Evolutionary conservation across 2,888 invertebrate species (phyloP), one percentile per base, ranked within the genome.

Genomic region (Pseudoips prasinana): DNA sequence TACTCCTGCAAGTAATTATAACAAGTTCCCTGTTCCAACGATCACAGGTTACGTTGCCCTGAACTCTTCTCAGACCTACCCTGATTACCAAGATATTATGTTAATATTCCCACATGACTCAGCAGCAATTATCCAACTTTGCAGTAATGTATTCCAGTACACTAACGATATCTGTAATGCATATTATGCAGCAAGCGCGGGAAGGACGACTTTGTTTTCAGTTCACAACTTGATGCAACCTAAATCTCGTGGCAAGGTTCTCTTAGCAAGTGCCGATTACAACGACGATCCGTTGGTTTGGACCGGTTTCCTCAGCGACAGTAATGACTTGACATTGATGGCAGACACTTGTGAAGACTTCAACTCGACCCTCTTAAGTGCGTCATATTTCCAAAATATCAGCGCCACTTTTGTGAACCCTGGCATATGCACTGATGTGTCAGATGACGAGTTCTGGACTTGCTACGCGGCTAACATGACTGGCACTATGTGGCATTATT

Each of bases 1-100:
- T 1, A 10, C 30, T 14, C 7, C 32, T 7, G 5, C 27, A 0
- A 0, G 2, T 5, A 10, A 44, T 22, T 37, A 37, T 1, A 1
- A 7, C 7, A 10, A 11, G 1, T 61, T 56, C 6, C 64, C 65
- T 0, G 41, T 48, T 1, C 54, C 60, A 0, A 20, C 33, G 3
- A 44, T 60, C 4, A 28, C 39, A 6, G 11, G 33, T 0, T 55
- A 51, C 8, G 46, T 39, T 2, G 40, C 58, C 1, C 10, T 65
- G 1, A 37, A 67, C 19, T 10, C 41, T 6, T 22, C 39, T 3
- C 53, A 58, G 9, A 8, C 27, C 3, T 54, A 54, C 10, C 50
- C 72, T 7, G 62, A 65, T 8, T 64, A 58, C 20, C 67, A 69
- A 17, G 2, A 40, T 1, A 45, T 64, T 1, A 55, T 42, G 17